Evolutionary conservation across 2,113 vertebrate genomes (phyloP), one percentile per base, ranked within the genome.

Genomic region (Lanius collurio): DNA sequence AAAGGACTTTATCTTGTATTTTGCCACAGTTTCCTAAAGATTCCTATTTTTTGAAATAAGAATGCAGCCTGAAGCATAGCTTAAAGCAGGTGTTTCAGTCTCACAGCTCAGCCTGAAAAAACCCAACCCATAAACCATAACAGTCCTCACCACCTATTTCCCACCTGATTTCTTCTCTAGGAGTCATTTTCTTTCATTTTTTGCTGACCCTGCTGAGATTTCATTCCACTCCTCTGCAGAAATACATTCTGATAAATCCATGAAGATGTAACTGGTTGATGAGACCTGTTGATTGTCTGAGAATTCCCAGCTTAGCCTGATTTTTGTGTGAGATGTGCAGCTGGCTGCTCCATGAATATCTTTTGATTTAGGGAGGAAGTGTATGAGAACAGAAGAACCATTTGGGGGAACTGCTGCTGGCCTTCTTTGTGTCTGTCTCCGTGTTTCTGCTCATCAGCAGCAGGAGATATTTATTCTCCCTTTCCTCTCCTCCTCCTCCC

Each of bases 401-500:
- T 26, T 57, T 7, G n/a, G 35, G 33, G 33, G 37, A 52, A 3
- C 31, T 1, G 15, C 24, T 63, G 59, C 63, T 37, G 47, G 18
- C 68, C 50, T 65, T 71, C 53, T 84, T 50, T 77, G 9, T 23
- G 42, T 47, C 46, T 68, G 33, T 59, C 78, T 73, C 44, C 37
- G 60, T 8, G 2, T 50, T 83, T 92, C 33, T 88, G 75, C 37
- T 80, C 90, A 77, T 52, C 59, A 50, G 2, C 68, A 90, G 60
- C 0, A 0, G 37, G 90, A 96, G 76, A 56, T 22, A 21, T 60
- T 93, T 91, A 42, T 80, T 67, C 64, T 78, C n/a, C 49, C 77
- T 93, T 83, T 95, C 89, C 84, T 87, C 63, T 93, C 67, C 73
- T 94, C 95, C 91, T 95, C 95, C 84, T 95, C 67, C 82, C 82